phyloP scores from a whole-genome alignment of 64 coral and sea anemone genomes.

The Montipora foliosa region DNA sequence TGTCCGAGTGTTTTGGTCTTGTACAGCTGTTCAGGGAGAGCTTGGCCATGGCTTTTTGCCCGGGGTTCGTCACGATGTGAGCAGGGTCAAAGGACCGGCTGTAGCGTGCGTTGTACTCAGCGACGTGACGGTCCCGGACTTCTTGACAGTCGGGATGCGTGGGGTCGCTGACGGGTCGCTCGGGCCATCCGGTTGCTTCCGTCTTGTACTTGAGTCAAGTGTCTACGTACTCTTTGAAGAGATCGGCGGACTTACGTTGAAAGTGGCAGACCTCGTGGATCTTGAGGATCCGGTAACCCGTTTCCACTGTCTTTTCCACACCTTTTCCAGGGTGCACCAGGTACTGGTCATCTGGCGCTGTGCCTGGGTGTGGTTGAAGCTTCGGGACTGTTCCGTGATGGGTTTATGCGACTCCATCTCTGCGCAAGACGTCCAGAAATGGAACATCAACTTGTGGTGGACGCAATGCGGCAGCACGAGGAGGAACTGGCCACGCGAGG shows the following conservation, averaged over 20 bases:
- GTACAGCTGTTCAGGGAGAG: not conserved
- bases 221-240: not conserved
- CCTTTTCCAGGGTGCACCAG: slow-evolving; percentile 13
- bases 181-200: not conserved
- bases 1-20: not conserved
- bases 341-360: not conserved
- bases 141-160: not conserved
- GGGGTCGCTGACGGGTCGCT: not conserved
- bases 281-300: not conserved
- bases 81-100: too few relatives aligned
- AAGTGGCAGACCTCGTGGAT: slow-evolving; percentile 36
- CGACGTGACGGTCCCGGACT: slow-evolving; percentile 2
- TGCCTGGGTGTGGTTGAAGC: not conserved
- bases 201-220: not conserved
- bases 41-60: slow-evolving; percentile 28
- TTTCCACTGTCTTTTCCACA: not conserved
- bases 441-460: slow-evolving; percentile 25
- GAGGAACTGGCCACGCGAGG: slow-evolving; percentile 7
- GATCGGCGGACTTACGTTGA: not conserved
- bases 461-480: slow-evolving; percentile 43
- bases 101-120: slow-evolving; percentile 5
- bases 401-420: not conserved
- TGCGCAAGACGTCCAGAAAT: slow-evolving; percentile 30
- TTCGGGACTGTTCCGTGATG: not conserved
- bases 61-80: not conserved